phyloP scores from a whole-genome alignment of 1,140 invertebrate genomes.

The Pectinophora gossypiella region DNA sequence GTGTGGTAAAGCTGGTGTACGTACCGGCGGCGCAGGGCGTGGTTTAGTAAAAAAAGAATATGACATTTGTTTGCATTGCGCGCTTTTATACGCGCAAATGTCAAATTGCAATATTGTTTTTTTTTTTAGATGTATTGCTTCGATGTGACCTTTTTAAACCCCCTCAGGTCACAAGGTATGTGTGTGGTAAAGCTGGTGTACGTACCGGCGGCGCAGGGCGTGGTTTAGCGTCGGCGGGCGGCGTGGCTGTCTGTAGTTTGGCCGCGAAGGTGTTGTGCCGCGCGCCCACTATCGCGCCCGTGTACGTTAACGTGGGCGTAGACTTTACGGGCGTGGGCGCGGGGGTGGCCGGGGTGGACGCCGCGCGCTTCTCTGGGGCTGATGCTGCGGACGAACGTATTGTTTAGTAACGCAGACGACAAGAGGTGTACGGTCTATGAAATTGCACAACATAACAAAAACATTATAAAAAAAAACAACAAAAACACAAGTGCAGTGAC shows the following conservation, averaged over 20 bases:
- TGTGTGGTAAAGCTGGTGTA: background rate
- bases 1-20: background rate
- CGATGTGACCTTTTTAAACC: too few relatives aligned
- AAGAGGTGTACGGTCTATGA: too few relatives aligned
- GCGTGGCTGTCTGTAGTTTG: constrained; percentile 45
- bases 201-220: background rate
- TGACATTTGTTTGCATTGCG: too few relatives aligned
- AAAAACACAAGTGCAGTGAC: too few relatives aligned
- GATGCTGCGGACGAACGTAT: background rate
- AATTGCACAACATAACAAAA: too few relatives aligned
- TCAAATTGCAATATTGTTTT: too few relatives aligned
- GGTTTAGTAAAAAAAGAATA: too few relatives aligned
- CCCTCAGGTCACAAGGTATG: too few relatives aligned
- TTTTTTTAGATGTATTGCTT: too few relatives aligned
- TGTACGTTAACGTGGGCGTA: constrained; percentile 46
- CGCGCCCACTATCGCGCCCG: constrained; percentile 55
- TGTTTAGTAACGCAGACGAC: too few relatives aligned
- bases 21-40: background rate
- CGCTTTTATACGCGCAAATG: too few relatives aligned
- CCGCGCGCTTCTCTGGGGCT: constrained; percentile 27
- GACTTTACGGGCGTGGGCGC: constrained; percentile 8
- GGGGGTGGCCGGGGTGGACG: constrained; percentile 25
- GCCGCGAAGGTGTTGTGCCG: constrained; percentile 61
- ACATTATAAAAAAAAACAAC: too few relatives aligned
- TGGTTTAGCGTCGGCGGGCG: background rate